phyloP scores from a whole-genome alignment of 2,888 invertebrate species.

The Lasioglossum villosulum region DNA sequence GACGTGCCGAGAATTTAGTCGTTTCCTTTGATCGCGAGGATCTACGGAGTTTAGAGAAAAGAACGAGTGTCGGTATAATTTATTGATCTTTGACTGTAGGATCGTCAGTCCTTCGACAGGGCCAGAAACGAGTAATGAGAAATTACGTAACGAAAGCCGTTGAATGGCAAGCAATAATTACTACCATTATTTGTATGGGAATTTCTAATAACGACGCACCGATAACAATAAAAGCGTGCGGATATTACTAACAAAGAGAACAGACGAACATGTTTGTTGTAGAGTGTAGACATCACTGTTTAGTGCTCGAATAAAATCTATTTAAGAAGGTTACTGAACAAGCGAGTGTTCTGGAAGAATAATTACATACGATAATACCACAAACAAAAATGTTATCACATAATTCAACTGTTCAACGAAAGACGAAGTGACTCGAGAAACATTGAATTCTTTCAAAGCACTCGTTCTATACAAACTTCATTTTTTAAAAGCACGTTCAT shows the following conservation, averaged over 20 bases:
- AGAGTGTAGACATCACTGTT: constrained; percentile 76
- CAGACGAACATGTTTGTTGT: constrained; percentile 65
- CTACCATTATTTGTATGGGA: constrained; percentile 44
- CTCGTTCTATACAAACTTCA: constrained; percentile 15
- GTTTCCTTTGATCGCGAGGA: constrained; percentile 27
- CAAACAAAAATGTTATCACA: neutral
- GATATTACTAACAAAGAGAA: constrained; percentile 31
- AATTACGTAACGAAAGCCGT: constrained; percentile 32
- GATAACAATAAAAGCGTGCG: constrained; percentile 44
- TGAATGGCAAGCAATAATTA: constrained; percentile 58
- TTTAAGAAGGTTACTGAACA: constrained; percentile 59
- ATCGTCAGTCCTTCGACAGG: constrained; percentile 21
- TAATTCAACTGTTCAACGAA: neutral
- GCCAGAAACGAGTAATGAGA: constrained; percentile 9
- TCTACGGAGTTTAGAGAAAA: constrained; percentile 12
- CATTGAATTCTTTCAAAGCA: constrained; percentile 30
- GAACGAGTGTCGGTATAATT: constrained; percentile 8
- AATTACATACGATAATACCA: neutral
- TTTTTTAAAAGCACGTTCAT: neutral
- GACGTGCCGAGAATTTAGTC: constrained; percentile 65
- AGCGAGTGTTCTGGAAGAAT: constrained; percentile 30
- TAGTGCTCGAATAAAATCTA: constrained; percentile 78
- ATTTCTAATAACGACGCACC: constrained; percentile 42
- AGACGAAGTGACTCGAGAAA: neutral
- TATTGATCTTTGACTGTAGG: constrained; percentile 1